Percentiles rank a stretch among this genome's conserved stretches.
These are phyloP conservation scores for Neomorphus geoffroyi DNA, from an alignment of 2,797 vertebrate species.

Conservation along the genomic window DNA sequence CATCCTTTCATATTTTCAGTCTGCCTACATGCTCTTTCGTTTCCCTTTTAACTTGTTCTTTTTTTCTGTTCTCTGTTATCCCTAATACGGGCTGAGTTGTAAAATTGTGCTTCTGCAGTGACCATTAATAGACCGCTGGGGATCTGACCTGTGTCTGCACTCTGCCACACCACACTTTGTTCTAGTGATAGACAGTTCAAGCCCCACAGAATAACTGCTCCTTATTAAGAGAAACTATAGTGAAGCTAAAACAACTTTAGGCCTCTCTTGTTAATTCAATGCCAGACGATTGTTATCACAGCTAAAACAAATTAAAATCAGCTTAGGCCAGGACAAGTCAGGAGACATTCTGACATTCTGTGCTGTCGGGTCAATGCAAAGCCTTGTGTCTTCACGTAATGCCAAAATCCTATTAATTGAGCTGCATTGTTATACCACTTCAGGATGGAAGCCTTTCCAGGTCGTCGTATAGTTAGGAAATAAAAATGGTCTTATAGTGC, in stretches of 20 bases:
- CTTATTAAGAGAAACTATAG: background rate
- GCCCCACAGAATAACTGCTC: background rate
- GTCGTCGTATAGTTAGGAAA: background rate
- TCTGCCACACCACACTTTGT: background rate
- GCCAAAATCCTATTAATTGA: background rate
- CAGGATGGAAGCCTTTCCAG: background rate
- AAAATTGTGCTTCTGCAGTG: background rate
- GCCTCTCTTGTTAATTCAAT: background rate
- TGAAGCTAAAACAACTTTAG: background rate
- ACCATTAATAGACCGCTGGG: background rate
- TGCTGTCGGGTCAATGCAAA: accelerated
- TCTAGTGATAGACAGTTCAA: background rate
- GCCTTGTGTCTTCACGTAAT: background rate
- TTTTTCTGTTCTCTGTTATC: background rate
- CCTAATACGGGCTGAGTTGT: background rate
- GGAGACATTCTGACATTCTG: background rate
- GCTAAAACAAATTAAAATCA: background rate
- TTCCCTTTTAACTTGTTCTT: background rate
- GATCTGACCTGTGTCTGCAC: background rate
- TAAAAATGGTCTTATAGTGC: background rate
- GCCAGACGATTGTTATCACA: background rate
- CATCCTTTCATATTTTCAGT: background rate
- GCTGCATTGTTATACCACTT: background rate
- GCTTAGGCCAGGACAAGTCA: background rate
- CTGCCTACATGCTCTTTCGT: background rate